Evolutionary conservation across 2,113 vertebrate genomes (phyloP).

Genomic region (Theropithecus gelada): DNA sequence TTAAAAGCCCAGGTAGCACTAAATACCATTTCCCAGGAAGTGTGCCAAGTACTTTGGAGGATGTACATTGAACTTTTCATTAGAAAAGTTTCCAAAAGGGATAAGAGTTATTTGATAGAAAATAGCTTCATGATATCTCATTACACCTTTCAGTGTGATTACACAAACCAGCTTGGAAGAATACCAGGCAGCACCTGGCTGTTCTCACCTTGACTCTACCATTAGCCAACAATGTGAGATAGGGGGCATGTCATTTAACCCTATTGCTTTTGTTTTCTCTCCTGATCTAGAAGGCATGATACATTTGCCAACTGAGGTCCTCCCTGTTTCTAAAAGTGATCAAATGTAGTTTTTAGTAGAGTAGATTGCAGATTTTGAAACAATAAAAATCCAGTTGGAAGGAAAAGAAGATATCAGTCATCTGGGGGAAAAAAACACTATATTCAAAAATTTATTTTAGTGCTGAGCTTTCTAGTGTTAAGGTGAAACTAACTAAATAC

Average conservation of each 20-base stretch:
- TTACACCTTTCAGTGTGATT: neutral
- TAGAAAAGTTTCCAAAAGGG: neutral
- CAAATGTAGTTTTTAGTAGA: neutral
- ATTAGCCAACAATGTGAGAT: neutral
- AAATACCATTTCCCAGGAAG: neutral
- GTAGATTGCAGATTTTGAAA: neutral
- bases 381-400: constrained; percentile 4
- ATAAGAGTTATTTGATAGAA: neutral
- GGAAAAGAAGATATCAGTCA: neutral
- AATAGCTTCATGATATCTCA: neutral
- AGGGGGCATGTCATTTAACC: neutral
- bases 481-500: neutral
- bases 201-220: neutral
- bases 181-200: neutral
- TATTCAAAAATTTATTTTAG: neutral
- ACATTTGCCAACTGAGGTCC: neutral
- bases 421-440: neutral
- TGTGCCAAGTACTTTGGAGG: neutral
- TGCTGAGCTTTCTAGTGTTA: neutral
- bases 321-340: neutral
- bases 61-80: neutral
- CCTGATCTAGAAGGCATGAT: neutral
- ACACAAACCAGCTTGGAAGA: neutral
- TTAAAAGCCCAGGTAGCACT: neutral
- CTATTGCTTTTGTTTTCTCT: neutral